phyloP scores from a whole-genome alignment of 1,140 invertebrate species.

The Neuroterus valhalla region DNA sequence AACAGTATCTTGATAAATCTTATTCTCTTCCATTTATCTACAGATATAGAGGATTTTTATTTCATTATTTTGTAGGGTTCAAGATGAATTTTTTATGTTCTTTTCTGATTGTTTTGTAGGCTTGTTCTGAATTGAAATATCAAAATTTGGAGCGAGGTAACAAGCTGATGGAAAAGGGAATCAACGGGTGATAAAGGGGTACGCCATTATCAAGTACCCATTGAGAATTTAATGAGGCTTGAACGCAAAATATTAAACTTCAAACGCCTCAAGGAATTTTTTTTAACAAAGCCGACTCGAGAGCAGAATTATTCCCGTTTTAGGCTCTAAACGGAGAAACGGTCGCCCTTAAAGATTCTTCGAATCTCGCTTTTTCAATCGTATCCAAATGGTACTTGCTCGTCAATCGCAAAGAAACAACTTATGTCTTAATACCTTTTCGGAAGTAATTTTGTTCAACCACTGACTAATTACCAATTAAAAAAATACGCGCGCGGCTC shows the following conservation, averaged over 20 bases:
- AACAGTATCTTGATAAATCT: no score
- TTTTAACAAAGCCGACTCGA: constrained; percentile 31
- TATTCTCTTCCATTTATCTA: no score
- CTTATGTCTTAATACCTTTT: background rate
- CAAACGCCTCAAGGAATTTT: constrained; percentile 31
- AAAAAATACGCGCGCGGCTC: no score
- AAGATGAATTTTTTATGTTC: background rate
- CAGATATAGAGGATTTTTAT: no score
- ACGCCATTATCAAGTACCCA: constrained; percentile 41
- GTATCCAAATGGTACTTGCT: background rate
- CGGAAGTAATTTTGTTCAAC: no score
- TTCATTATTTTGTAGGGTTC: no score
- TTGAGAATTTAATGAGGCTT: constrained; percentile 50
- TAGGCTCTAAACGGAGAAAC: constrained; percentile 4
- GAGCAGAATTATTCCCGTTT: constrained; percentile 14
- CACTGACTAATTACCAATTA: no score
- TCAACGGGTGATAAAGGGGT: constrained; percentile 33
- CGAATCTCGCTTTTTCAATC: background rate
- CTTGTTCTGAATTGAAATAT: background rate
- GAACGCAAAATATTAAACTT: constrained; percentile 40
- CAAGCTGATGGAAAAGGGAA: constrained; percentile 11
- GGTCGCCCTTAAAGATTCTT: constrained; percentile 24
- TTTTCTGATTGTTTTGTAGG: background rate
- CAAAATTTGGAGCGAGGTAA: constrained; percentile 20
- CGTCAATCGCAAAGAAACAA: background rate